phyloP scores from a whole-genome alignment of 2,797 vertebrate genomes.

The Tragelaphus eurycerus region DNA sequence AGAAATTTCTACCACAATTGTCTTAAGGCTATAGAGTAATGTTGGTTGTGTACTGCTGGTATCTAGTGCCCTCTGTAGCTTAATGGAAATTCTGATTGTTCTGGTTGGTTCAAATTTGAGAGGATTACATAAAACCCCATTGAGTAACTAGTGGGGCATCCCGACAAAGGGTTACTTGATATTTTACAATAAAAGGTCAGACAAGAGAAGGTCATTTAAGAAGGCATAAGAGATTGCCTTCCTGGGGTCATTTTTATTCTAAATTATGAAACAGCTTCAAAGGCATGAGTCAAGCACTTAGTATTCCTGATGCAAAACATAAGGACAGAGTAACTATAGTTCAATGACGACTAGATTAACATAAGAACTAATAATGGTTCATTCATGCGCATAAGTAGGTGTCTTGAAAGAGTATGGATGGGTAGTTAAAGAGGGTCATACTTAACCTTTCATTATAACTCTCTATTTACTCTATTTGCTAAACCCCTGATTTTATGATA shows the following conservation, averaged over 20 bases:
- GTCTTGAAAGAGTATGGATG: slow-evolving; percentile 13
- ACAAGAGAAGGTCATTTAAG: slow-evolving; percentile 65
- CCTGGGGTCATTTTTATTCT: slow-evolving; percentile 54
- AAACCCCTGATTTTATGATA: neutral
- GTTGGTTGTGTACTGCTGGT: neutral
- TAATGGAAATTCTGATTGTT: slow-evolving; percentile 48
- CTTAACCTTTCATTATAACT: neutral
- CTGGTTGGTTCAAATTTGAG: slow-evolving; percentile 25
- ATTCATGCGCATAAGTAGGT: neutral
- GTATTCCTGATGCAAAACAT: slow-evolving; percentile 44
- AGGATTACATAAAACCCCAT: slow-evolving; percentile 41
- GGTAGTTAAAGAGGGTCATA: neutral
- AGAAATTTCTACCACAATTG: slow-evolving; percentile 26
- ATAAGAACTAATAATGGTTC: neutral
- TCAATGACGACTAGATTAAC: slow-evolving; percentile 12
- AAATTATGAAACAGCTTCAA: slow-evolving; percentile 59
- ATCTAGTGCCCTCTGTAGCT: neutral
- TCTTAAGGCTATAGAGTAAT: neutral
- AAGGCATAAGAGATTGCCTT: slow-evolving; percentile 36
- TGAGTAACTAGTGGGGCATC: slow-evolving; percentile 30
- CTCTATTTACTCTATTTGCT: neutral
- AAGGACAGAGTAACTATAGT: neutral
- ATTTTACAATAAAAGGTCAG: slow-evolving; percentile 53
- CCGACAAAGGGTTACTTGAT: slow-evolving; percentile 61
- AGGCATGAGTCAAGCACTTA: slow-evolving; percentile 52